A percentile compares a stretch with the other conserved stretches of the same genome.
Conservation (phyloP, 30 jellyfish, hydroid and myxozoan genomes). For the Pseudorhiza aurosa region DNA sequence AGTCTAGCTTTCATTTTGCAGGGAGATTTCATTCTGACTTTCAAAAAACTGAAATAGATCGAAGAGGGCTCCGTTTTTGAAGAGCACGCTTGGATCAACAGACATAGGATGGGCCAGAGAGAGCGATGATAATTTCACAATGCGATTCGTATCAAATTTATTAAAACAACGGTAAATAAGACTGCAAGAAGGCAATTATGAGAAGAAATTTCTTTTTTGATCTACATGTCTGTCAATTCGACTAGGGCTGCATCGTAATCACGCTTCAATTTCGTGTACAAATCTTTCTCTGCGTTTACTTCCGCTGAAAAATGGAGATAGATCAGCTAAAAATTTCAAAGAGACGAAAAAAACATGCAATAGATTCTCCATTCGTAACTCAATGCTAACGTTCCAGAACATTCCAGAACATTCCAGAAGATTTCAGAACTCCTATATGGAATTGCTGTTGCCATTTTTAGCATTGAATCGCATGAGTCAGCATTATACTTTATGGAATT, state of each 20-base stretch:
- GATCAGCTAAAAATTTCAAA: too few relatives aligned
- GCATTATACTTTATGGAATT: too few relatives aligned
- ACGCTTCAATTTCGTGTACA: conserved; percentile 45
- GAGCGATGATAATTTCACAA: neutral
- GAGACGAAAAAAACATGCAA: too few relatives aligned
- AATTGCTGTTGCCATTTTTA: too few relatives aligned
- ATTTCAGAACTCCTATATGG: too few relatives aligned
- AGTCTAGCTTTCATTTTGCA: too few relatives aligned
- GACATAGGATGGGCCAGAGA: neutral
- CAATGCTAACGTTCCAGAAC: too few relatives aligned
- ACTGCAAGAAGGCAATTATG: neutral
- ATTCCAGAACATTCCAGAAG: too few relatives aligned
- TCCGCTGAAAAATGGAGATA: conserved; percentile 72
- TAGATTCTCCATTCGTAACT: too few relatives aligned
- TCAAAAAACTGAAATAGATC: too few relatives aligned
- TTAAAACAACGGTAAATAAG: neutral
- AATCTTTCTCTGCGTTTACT: conserved; percentile 55
- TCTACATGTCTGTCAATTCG: conserved; percentile 71
- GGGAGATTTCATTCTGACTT: too few relatives aligned
- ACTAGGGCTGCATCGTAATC: conserved; percentile 68
- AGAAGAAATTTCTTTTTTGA: neutral
- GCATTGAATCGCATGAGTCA: too few relatives aligned
- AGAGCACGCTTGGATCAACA: neutral
- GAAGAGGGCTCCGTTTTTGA: neutral
- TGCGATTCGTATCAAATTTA: neutral